Evolutionary conservation across 2,113 vertebrate genomes (phyloP), one percentile per base, ranked within the genome.

Genomic region (Neofelis nebulosa): DNA sequence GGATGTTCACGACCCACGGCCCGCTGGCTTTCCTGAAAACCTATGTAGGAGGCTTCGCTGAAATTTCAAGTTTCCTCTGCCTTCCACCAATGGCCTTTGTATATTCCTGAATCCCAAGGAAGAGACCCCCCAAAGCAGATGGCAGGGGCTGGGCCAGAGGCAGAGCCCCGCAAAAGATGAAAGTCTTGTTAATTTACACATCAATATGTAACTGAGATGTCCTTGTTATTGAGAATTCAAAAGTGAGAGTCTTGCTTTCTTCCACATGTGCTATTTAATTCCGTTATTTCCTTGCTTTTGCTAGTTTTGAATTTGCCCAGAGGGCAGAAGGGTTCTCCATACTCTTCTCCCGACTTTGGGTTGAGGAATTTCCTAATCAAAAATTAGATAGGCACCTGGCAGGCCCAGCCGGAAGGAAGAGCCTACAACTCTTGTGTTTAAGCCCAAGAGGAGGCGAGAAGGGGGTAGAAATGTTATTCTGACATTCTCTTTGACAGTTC

Each of bases 11-110:
- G 45, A 63, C 78, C 36, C 1, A 21, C 3, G 15, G 18, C 61
- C 8, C 15, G 11, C 52, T 87, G 92, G 61, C 14, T 82, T 79
- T 85, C 89, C 79, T 57, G 68, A 86, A 87, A 89, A 79, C 23
- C 61, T 55, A 4, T 36, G 65, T 78, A 36, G 5, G 66, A 85
- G 50, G 41, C 50, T 41, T 89, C 73, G 57, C 52, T 78, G 45
- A 66, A 52, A 91, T 82, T 83, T 93, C 89, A 93, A 25, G 50
- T 95, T 96, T 95, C 82, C 82, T 73, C 13, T 81, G 63, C 29
- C 66, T 93, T 92, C 45, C 38, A 48, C 38, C 41, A 36, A 23
- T 73, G 61, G n/a, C 38, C 69, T 95, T 91, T 45, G 69, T 81
- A 55, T 68, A 63, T 68, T 91, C 63, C 74, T 69, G 73, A 96